A percentile compares a stretch with the other conserved stretches of the same genome.
These are phyloP conservation scores for Drosophila tristis DNA, from an alignment of 1,140 invertebrate genomes.

Conservation along the genomic window DNA sequence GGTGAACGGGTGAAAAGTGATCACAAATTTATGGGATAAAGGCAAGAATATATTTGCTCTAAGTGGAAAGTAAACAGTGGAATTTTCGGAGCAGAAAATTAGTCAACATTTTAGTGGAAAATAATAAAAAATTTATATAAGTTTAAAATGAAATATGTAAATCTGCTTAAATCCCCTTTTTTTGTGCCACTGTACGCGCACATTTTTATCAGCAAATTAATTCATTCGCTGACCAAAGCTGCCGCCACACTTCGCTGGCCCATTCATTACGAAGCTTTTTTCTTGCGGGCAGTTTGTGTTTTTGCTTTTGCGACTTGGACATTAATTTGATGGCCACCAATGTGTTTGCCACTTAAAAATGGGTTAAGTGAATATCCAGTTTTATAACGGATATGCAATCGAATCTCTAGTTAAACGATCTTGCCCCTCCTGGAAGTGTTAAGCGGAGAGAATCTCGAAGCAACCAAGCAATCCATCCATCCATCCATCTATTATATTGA, in stretches of 20 bases:
- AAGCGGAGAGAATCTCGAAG: too few species aligned
- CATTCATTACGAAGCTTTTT: conserved; percentile 28
- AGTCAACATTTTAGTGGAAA: too few species aligned
- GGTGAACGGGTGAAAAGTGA: background rate
- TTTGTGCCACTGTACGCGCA: too few species aligned
- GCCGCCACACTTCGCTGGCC: conserved; percentile 35
- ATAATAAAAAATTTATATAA: too few species aligned
- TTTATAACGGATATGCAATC: conserved; percentile 21
- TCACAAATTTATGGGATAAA: too few species aligned
- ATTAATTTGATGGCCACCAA: conserved; percentile 58
- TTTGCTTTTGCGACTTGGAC: conserved; percentile 24
- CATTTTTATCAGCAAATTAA: conserved; percentile 34
- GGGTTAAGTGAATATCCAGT: conserved; percentile 50
- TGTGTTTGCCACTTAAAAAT: conserved; percentile 40
- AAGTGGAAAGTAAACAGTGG: too few species aligned
- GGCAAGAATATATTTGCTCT: fast-evolving
- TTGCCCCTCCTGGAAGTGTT: too few species aligned
- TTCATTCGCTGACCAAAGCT: conserved; percentile 36
- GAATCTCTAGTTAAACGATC: background rate
- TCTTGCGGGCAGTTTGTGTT: conserved; percentile 7
- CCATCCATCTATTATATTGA: too few species aligned
- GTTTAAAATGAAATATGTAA: too few species aligned
- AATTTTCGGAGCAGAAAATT: too few species aligned
- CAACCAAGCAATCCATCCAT: too few species aligned
- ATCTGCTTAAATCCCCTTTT: too few species aligned